phyloP scores from a whole-genome alignment of 2,113 vertebrate species.

The Trichechus manatus region DNA sequence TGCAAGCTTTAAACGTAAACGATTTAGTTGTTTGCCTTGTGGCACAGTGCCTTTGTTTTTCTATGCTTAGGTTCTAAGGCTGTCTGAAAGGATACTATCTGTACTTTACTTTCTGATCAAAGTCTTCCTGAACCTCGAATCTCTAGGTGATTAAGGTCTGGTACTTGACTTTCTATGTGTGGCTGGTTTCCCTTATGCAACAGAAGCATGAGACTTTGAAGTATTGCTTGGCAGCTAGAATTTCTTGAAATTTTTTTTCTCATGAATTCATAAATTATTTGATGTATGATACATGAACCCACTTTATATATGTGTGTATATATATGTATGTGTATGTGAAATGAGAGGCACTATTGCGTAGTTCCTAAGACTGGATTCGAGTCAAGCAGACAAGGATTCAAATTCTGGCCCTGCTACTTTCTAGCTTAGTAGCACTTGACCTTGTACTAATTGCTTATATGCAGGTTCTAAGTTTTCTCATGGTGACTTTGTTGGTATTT shows the following conservation, averaged over 20 bases:
- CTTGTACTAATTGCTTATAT: neutral
- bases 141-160: neutral
- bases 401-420: neutral
- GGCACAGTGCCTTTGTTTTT: neutral
- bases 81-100: neutral
- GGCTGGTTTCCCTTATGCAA: neutral
- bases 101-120: neutral
- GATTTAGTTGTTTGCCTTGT: neutral
- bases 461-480: neutral
- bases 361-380: neutral
- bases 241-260: conserved; percentile 46
- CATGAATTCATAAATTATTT: neutral
- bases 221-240: conserved; percentile 4
- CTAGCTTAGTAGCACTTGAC: neutral
- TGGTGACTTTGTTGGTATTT: too few relatives aligned
- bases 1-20: neutral
- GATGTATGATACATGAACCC: too few relatives aligned
- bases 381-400: neutral
- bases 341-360: neutral
- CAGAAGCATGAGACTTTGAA: neutral
- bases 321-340: neutral
- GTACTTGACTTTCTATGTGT: neutral
- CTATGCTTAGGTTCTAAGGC: neutral
- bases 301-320: too few relatives aligned
- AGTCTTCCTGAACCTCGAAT: neutral